These are phyloP conservation scores for Columba guinea DNA, from an alignment of 2,797 vertebrate genomes.

Conservation along the genomic window DNA sequence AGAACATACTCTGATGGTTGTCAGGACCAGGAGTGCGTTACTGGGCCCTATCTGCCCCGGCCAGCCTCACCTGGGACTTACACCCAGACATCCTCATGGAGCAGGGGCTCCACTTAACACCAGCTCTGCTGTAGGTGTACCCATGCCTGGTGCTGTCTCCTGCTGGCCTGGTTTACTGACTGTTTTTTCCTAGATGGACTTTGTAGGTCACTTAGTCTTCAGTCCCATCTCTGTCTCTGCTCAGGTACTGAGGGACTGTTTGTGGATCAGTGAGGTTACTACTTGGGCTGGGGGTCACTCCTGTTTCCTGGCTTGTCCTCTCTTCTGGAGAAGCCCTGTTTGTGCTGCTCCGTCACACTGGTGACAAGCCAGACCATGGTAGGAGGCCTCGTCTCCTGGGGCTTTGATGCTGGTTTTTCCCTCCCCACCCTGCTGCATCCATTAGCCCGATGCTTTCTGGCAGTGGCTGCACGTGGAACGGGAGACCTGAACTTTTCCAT, in stretches of 20 bases:
- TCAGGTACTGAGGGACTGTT: not conserved
- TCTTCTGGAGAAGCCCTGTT: not conserved
- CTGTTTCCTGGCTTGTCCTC: not conserved
- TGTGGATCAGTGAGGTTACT: accelerated
- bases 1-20: not conserved
- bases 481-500: slow-evolving; percentile 51
- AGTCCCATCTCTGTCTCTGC: not conserved
- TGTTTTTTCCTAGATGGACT: not conserved
- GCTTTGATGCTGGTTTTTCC: slow-evolving; percentile 19
- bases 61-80: not conserved
- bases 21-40: not conserved
- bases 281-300: not conserved
- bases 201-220: not conserved
- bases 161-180: not conserved
- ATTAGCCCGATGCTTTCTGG: slow-evolving; percentile 49
- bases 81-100: not conserved
- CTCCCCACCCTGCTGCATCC: slow-evolving; percentile 32
- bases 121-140: too few species aligned
- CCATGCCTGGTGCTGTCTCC: not conserved
- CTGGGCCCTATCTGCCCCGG: not conserved
- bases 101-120: not conserved
- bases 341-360: not conserved
- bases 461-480: not conserved
- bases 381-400: not conserved
- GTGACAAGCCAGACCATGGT: not conserved